phyloP scores from a whole-genome alignment of 2,888 invertebrate genomes.

The Piscicola geometra region DNA sequence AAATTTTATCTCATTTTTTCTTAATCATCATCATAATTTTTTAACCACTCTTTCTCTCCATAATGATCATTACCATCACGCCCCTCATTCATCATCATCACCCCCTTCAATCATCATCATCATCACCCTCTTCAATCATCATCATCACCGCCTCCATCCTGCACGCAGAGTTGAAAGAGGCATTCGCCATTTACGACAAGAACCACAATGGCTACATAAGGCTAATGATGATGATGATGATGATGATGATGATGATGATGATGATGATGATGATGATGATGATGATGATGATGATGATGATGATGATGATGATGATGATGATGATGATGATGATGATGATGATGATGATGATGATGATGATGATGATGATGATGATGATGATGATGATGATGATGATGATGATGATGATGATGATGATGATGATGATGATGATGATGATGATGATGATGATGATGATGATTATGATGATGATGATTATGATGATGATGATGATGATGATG shows the following conservation, averaged over 20 bases:
- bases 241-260: background rate
- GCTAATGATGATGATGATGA: background rate
- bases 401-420: slow-evolving; percentile 13
- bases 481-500: slow-evolving; percentile 29
- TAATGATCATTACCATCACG: too few relatives aligned
- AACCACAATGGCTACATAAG: background rate
- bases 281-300: background rate
- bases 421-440: background rate
- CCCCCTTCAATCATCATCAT: too few relatives aligned
- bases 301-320: slow-evolving; percentile 8
- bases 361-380: slow-evolving; percentile 18
- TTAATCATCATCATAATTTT: too few relatives aligned
- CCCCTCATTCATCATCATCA: too few relatives aligned
- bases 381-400: slow-evolving; percentile 10
- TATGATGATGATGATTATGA: background rate
- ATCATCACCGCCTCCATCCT: too few relatives aligned
- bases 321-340: slow-evolving; percentile 6
- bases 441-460: background rate
- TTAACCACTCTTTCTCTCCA: too few relatives aligned
- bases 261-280: background rate
- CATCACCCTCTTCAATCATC: too few relatives aligned
- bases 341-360: slow-evolving; percentile 2
- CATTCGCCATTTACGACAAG: too few relatives aligned
- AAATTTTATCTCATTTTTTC: too few relatives aligned
- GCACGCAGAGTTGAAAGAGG: too few relatives aligned